Evolutionary conservation across 2,113 vertebrate genomes (phyloP).

Genomic region (Callipepla squamata): DNA sequence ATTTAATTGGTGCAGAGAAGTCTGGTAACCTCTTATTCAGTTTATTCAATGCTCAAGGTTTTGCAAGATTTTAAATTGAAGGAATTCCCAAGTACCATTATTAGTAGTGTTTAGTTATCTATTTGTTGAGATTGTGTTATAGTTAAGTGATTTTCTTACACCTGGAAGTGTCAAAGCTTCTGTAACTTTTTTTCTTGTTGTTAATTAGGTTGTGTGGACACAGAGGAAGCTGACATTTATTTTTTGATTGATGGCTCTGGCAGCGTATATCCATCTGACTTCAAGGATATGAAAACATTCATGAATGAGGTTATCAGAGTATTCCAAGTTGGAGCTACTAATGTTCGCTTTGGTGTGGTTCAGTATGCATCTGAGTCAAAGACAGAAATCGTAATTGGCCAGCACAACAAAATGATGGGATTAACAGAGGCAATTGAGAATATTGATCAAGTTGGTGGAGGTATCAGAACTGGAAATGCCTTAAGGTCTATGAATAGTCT

Average conservation of each 20-base stretch:
- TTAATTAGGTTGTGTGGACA: constrained; percentile 78
- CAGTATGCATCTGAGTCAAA: constrained; percentile 71
- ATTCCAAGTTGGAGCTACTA: constrained; percentile 78
- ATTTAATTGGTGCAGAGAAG: background rate
- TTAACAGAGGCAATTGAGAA: constrained; percentile 74
- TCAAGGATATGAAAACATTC: constrained; percentile 85
- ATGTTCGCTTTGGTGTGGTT: constrained; percentile 82
- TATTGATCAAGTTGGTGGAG: constrained; percentile 75
- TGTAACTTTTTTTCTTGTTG: background rate
- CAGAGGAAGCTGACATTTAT: constrained; percentile 87
- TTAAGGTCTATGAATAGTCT: constrained; percentile 74
- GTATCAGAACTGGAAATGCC: constrained; percentile 78
- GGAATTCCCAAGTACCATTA: background rate
- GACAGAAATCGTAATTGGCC: constrained; percentile 75
- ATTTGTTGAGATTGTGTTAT: background rate
- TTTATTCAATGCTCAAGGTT: background rate
- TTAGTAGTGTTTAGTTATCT: background rate
- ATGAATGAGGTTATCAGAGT: constrained; percentile 75
- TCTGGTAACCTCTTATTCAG: background rate
- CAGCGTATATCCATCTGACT: constrained; percentile 76
- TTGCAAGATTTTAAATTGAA: background rate
- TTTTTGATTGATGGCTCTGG: constrained; percentile 88
- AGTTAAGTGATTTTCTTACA: background rate
- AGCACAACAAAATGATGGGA: constrained; percentile 7
- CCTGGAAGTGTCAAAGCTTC: background rate